A percentile compares a stretch with the other conserved stretches of the same genome.
Evolutionary conservation across 2,113 vertebrate species (phyloP).

Genomic region (Cinclus mexicanus): DNA sequence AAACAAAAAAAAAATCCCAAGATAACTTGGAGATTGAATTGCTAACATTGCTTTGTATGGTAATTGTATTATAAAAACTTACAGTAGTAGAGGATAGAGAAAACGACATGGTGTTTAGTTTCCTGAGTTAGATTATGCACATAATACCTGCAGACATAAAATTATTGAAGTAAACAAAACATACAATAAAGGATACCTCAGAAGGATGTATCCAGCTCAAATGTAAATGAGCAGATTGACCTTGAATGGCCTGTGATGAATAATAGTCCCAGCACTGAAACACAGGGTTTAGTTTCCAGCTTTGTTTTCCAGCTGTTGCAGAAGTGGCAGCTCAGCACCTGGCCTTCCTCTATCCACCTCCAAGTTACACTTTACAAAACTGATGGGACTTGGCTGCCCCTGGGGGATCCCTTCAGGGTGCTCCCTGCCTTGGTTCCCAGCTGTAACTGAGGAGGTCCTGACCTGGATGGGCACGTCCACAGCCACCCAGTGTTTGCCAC

Average conservation of each 20-base stretch:
- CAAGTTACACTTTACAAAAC: neutral
- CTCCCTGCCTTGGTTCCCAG: neutral
- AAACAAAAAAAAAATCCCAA: neutral
- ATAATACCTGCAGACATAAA: neutral
- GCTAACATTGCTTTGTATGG: neutral
- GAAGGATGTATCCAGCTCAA: neutral
- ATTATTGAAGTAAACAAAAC: neutral
- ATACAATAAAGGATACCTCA: neutral
- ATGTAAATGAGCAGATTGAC: neutral
- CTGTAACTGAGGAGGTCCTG: neutral
- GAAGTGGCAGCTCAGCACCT: neutral
- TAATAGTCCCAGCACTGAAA: neutral
- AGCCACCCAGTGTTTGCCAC: fast-evolving
- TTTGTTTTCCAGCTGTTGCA: neutral
- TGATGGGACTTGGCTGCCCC: fast-evolving
- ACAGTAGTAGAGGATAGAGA: neutral
- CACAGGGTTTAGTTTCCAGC: neutral
- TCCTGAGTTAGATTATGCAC: neutral
- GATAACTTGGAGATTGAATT: neutral
- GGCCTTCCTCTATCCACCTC: neutral
- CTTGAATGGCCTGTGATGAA: neutral
- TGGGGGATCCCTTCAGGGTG: neutral
- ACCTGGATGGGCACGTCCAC: fast-evolving
- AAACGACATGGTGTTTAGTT: neutral
- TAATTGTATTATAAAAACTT: neutral